Evolutionary conservation across 2,113 vertebrate genomes (phyloP), one percentile per base, ranked within the genome.

Genomic region (Peromyscus polionotus): DNA sequence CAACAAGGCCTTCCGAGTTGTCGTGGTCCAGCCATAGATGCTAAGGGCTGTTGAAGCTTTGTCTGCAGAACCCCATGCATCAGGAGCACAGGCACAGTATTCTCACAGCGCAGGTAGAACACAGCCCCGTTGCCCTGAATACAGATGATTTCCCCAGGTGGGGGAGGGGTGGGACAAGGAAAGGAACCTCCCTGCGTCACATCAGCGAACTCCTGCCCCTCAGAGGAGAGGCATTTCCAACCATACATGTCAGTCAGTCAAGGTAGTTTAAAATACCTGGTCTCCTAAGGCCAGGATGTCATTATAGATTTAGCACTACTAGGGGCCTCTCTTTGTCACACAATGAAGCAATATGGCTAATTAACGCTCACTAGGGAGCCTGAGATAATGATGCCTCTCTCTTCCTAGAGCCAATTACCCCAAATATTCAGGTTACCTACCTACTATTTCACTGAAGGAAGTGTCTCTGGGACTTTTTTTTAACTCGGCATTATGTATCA

Each of bases 401-500:
- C 98, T 98, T 98, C 98, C 98, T 98, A 97, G 98, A 99, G 98
- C 98, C 99, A 99, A 99, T 99, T 99, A 99, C 98, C 97, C 98
- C 98, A 98, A 98, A 99, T 99, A 99, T 99, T 99, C 99, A 99
- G 98, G 99, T 98, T 98, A 98, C 95, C 97, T 98, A 98, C 98
- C 98, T 98, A 98, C 98, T 98, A 96, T 97, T 98, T 98, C 98
- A 98, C 98, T 98, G 98, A 98, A 98, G 98, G 97, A 97, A 98
- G 98, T 98, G 98, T 98, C 98, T 98, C 98, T 99, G 97, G 95
- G 88, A 96, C 98, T 98, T 98, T 98, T 96, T 97, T 98, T 98
- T 54, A 98, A 97, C 95, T 96, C 83, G 98, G 98, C 98, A 98
- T 98, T 99, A 98, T 99, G 98, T 99, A 99, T 98, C 98, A 98